A percentile compares a stretch with the other conserved stretches of the same genome.
Evolutionary conservation across 2,113 vertebrate genomes (phyloP).

Genomic region (Hemibagrus wyckioides): DNA sequence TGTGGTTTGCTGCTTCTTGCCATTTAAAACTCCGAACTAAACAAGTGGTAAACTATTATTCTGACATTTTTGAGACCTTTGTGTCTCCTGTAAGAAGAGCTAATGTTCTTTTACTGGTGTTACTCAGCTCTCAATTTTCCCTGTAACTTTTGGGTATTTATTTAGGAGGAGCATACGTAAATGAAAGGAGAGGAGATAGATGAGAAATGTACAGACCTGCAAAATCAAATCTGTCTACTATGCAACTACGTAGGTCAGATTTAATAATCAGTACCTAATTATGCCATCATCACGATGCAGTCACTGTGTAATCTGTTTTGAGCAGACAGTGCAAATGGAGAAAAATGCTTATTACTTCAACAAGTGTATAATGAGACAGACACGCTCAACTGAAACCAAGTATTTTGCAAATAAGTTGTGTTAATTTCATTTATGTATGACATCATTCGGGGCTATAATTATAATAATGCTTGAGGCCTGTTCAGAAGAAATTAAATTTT

Average conservation of each 20-base stretch:
- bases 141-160: conserved; percentile 5
- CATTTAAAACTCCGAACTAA: background rate
- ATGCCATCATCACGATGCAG: conserved; percentile 15
- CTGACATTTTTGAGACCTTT: background rate
- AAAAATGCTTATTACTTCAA: background rate
- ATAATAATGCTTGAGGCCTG: conserved; percentile 33
- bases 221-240: conserved; percentile 50
- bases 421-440: conserved; percentile 6
- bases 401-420: background rate
- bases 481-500: conserved; percentile 24
- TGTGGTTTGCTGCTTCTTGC: background rate
- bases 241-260: conserved; percentile 57
- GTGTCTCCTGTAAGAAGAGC: background rate
- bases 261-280: conserved; percentile 41
- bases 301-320: background rate
- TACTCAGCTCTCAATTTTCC: conserved; percentile 20
- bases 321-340: conserved; percentile 15
- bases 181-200: conserved; percentile 17
- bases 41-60: background rate
- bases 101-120: background rate
- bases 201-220: conserved; percentile 34
- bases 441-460: conserved; percentile 10
- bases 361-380: background rate
- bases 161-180: conserved; percentile 4
- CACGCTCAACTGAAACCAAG: background rate